Base-by-base conservation (phyloP, 92 coral and sea anemone species). In the Palythoa grandiflora region DNA sequence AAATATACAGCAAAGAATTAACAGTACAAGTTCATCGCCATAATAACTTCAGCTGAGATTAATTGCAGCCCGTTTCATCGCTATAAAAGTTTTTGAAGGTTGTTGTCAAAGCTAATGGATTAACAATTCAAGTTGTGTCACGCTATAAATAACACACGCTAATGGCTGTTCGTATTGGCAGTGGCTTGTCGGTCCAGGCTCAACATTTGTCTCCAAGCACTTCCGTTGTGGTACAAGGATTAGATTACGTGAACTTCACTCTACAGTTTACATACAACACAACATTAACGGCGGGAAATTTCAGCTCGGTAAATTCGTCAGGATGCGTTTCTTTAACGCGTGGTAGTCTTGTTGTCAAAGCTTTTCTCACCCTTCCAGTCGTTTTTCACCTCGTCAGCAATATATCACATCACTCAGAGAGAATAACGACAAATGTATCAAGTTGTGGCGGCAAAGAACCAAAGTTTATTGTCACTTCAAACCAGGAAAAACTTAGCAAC, bases 181-280 rank as follows among this genome's bases (percentile, higher is more conserved):
- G 77, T 80, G 91, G 90, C 35, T 38, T 92, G 11, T 74, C 84
- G 38, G 88, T 89, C 5, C 51, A 59, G 17, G 73, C 90, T 20
- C 90, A 75, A 75, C 66, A 63, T 81, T 9, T 91, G 17, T 53
- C 50, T 59, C 87, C 87, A 12, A 65, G 3, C 75, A 38, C 93
- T 3, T 86, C 91, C 16, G 50, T 93, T 8, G 9, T 83, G 6
- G 73, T 95, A 35, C 94, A 95, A 81, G 98, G 98, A 5, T 93
- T 93, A 5, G 92, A 91, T 79, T 11, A 40, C 19, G 21, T 95
- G 52, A 88, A 91, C 70, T 83, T 93, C 17, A 89, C 91, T 11
- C 78, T 95, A 36, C 84, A 40, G 54, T 76, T 95, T 63, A 66
- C 75, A 63, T 88, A 91, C 84, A 85, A 86, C 91, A 83, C 90